Evolutionary conservation across 2,888 invertebrate genomes (phyloP).

Genomic region (Callimorpha dominula): DNA sequence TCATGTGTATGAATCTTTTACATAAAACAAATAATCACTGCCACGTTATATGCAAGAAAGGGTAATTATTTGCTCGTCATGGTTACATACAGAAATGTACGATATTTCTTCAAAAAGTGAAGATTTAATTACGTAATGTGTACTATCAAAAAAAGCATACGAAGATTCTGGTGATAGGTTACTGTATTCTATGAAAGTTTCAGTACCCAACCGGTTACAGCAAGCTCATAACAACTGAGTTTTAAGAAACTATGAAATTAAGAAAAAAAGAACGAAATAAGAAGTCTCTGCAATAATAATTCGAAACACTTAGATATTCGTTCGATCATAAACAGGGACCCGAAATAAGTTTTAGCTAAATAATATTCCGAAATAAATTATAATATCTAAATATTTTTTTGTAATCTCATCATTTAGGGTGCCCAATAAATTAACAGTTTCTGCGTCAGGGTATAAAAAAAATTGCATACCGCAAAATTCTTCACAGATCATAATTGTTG

Average conservation of each 20-base stretch:
- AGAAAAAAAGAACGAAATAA: too few relatives aligned
- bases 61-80: conserved; percentile 6
- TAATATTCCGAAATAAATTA: too few relatives aligned
- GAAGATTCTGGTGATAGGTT: not conserved
- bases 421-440: not conserved
- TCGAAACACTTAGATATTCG: too few relatives aligned
- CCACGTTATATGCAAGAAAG: conserved; percentile 6
- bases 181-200: too few relatives aligned
- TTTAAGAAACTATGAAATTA: too few relatives aligned
- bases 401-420: too few relatives aligned
- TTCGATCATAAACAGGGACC: too few relatives aligned
- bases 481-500: not conserved
- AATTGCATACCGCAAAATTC: not conserved
- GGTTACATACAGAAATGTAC: not conserved
- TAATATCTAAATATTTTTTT: too few relatives aligned
- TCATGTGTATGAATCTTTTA: conserved; percentile 18
- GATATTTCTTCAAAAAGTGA: conserved; percentile 2
- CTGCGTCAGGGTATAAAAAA: not conserved
- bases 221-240: too few relatives aligned
- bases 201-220: too few relatives aligned
- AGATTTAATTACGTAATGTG: not conserved
- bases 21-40: conserved; percentile 9
- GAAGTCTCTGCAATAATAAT: too few relatives aligned
- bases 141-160: not conserved
- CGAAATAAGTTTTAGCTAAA: too few relatives aligned